Evolutionary conservation across 2,888 invertebrate species (phyloP), one percentile per base, ranked within the genome.

Genomic region (Xestia ashworthii): DNA sequence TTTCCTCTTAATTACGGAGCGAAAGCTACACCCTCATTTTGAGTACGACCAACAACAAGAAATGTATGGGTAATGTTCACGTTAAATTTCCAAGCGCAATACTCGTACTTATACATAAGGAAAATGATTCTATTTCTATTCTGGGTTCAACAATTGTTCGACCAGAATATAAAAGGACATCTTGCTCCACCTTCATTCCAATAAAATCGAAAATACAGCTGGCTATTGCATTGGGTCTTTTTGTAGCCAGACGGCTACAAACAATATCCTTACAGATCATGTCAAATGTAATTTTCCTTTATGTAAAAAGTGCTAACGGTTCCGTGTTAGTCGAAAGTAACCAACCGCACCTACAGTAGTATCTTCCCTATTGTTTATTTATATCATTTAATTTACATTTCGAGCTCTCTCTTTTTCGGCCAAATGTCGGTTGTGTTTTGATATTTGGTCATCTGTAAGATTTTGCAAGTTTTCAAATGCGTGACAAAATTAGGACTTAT

Each of bases 221-320:
- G 58, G 58, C 58, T n/a, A 38, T 50, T 19, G 53, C 22, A 68
- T 68, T 53, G 32, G 38, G 38, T 16, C 46, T 16, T 53, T 53
- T 48, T 50, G 53, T 68, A 68, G 50, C 58, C 14, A 14, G 25
- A 50, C 38, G 68, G n/a, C n/a, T n/a, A n/a, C n/a, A n/a, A 60
- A 77, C 68, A 50, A 62, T 25, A 62, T 50, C 46, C 55, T 68
- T n/a, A 76, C 76, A 58, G 62, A 74, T 58, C 76, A 71, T 25
- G 12, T 58, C 55, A 58, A 58, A 58, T 12, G n/a, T 58, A 58
- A 58, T 58, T 58, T 58, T 58, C 12, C 25, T 58, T 58, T 58
- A 4, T 25, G 25, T 58, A 58, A 58, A 25, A 25, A 25, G n/a
- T 58, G 4, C 55, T 55, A 55, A 55, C n/a, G 55, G n/a, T 58